phyloP scores from a whole-genome alignment of 2,113 vertebrate genomes.

The Ammodytes marinus region DNA sequence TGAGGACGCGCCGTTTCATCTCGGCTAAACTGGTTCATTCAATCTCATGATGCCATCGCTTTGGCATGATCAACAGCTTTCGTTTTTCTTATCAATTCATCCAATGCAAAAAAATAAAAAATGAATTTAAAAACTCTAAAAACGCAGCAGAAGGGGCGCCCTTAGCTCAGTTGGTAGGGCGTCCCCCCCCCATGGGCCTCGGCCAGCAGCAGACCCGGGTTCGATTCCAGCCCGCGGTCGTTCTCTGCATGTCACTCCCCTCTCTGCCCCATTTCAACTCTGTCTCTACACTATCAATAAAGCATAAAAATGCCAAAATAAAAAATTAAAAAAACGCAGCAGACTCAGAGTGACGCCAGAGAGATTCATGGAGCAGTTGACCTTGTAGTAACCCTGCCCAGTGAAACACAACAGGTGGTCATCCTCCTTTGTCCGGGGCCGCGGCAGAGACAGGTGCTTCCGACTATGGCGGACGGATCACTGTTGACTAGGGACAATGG shows the following conservation, averaged over 20 bases:
- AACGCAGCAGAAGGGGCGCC: too few relatives aligned
- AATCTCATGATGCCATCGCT: conserved; percentile 5
- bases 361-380: conserved; percentile 55
- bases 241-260: too few relatives aligned
- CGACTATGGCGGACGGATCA: conserved; percentile 49
- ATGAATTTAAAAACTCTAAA: not conserved
- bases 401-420: conserved; percentile 73
- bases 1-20: not conserved
- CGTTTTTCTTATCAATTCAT: not conserved
- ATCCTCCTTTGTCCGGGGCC: conserved; percentile 61
- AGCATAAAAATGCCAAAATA: too few relatives aligned
- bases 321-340: not conserved
- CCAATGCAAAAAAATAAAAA: conserved; percentile 3
- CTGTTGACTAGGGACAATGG: conserved; percentile 69
- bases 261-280: too few relatives aligned
- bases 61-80: conserved; percentile 2
- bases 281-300: too few relatives aligned
- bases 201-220: too few relatives aligned
- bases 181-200: too few relatives aligned
- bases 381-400: conserved; percentile 54
- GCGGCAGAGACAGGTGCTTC: conserved; percentile 77
- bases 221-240: too few relatives aligned
- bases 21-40: conserved; percentile 5
- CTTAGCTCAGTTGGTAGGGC: too few relatives aligned
- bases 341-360: not conserved